Base-by-base conservation (phyloP, 92 coral and sea anemone genomes). In the Palythoa heliodiscus region DNA sequence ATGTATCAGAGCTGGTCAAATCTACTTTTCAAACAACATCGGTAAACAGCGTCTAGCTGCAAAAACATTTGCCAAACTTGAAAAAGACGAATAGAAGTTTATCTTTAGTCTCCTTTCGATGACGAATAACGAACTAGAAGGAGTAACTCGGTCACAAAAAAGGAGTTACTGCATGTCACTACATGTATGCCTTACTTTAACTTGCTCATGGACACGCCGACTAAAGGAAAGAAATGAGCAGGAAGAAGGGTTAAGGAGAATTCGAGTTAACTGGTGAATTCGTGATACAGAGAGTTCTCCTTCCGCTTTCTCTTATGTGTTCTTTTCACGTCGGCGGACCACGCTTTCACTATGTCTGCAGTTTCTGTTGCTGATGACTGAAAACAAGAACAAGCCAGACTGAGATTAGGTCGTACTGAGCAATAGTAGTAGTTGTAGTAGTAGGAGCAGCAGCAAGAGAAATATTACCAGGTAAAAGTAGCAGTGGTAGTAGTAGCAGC, bases 291-390 rank as follows among this genome's bases (percentile, higher is more conserved):
- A 13, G 95, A 89, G 84, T 94, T 94, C 55, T 91, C 87, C 70
- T 85, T 92, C 19, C 98, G 77, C 6, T 84, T 76, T 79, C 98
- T 71, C 88, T 94, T 94, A 50, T 89, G 88, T 70, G 52, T 70
- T 12, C 75, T 82, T 52, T 93, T 91, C 70, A 84, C 86, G 86
- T 94, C 98, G 25, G 89, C 93, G 89, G 93, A 88, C 86, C 82
- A 86, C n/a, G 95, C 74, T 15, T 68, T 47, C 23, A 94, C 60
- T 87, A 83, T 71, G 63, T 92, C 90, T 23, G 98, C 98, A 55
- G 91, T 90, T 70, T 88, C 95, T 24, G 98, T 94, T 39, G 95
- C 95, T 37, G 91, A 86, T 6, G 98, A 94, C 98, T 94, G 86
- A 14, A 75, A 74, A 71, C 10, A n/a, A 12, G 29, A 35, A 70